Base-by-base conservation (phyloP, 2,888 invertebrate species). In the Iselma pallidipennis region DNA sequence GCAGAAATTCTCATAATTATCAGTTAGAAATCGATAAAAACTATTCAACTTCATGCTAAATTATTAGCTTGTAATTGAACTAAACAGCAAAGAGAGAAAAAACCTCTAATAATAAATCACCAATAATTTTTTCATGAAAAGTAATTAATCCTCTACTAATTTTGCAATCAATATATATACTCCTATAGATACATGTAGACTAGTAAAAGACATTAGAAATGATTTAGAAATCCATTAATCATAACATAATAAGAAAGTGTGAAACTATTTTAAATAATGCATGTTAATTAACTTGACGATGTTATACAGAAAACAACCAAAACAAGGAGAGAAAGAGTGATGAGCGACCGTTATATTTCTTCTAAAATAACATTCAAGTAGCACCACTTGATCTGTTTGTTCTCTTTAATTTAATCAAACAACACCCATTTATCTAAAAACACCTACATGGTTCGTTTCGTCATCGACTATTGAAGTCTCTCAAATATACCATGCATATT, bases 201-300 rank as follows among this genome's bases (percentile, higher is more conserved):
- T 45, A 10, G 19, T 2, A 7, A 33, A 37, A 37, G 1, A 26
- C 14, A 50, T 25, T 14, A 19, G 49, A 60, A 60, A 56, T 55
- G 51, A 50, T 59, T 59, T 60, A 26, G 37, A 25, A 52, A 55
- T 21, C 45, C 60, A 60, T 60, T 51, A 60, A 60, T 60, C 60
- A 56, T 59, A 48, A n/a, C 21, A 42, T 60, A 60, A 60, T 60
- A 45, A 52, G 60, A 60, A 60, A 56, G 60, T 60, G 60, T 52
- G 55, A 60, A 60, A 60, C 56, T 60, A 51, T 56, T 51, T 56
- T 56, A 60, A 55, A 60, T 60, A 56, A 60, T 45, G 42, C 49
- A 19, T 31, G 29, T 49, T 59, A 59, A 59, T 59, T 59, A 59
- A 59, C 49, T 31, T 29, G 59, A 45, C 48, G 33, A 58, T 49